Conservation (phyloP, 2,888 invertebrate species). For the Enchytraeus crypticus region DNA sequence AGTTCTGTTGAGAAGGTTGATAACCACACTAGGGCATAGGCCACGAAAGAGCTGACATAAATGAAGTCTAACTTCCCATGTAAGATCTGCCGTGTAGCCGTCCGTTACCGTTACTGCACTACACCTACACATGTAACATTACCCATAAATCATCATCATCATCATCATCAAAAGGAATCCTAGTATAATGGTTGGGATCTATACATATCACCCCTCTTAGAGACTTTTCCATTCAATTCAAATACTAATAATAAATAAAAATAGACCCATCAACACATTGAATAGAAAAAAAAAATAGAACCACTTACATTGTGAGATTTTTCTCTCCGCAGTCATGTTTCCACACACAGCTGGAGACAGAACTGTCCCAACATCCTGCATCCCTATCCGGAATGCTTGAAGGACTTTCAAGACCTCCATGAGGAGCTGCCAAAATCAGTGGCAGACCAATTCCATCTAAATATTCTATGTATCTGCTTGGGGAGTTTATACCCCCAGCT, state of each 20-base stretch:
- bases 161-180: too few species aligned
- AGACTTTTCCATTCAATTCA: too few species aligned
- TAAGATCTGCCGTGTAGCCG: not conserved
- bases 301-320: slow-evolving; percentile 1
- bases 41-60: slow-evolving; percentile 1
- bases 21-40: slow-evolving; percentile 4
- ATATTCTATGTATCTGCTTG: slow-evolving; percentile 2
- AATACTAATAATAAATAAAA: too few species aligned
- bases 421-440: slow-evolving; percentile 8
- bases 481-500: not conserved
- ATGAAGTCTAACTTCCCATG: not conserved
- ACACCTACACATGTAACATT: too few species aligned
- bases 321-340: slow-evolving; percentile 9
- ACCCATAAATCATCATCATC: too few species aligned
- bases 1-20: slow-evolving; percentile 7
- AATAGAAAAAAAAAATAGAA: not conserved
- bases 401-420: slow-evolving; percentile 7
- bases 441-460: not conserved
- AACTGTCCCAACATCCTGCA: slow-evolving; percentile 5
- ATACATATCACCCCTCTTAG: too few species aligned
- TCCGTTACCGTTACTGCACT: slow-evolving; percentile 1
- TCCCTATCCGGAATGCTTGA: slow-evolving; percentile 6
- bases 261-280: too few species aligned
- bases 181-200: too few species aligned
- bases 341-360: slow-evolving; percentile 1